phyloP scores from a whole-genome alignment of 2,888 invertebrate genomes.

The Meloe dianella region DNA sequence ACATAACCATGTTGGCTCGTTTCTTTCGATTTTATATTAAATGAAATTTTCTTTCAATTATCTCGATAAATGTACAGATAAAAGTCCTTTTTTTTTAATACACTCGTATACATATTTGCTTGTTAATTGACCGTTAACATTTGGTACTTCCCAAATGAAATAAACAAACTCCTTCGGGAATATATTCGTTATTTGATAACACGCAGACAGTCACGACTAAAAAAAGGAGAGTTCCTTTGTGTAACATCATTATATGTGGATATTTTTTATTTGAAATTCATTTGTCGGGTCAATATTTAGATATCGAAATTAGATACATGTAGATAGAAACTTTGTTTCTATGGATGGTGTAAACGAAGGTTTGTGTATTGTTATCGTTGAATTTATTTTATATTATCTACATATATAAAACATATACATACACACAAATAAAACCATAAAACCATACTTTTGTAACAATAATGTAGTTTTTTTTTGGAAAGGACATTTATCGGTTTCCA shows the following conservation, averaged over 20 bases:
- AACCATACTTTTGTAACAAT: no score
- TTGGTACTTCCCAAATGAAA: not conserved
- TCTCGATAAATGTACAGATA: not conserved
- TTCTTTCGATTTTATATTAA: not conserved
- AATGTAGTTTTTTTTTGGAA: not conserved
- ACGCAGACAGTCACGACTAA: not conserved
- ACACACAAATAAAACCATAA: no score
- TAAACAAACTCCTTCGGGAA: not conserved
- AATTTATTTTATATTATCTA: constrained; percentile 20
- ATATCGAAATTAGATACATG: constrained; percentile 38
- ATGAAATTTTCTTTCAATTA: not conserved
- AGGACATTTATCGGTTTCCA: constrained; percentile 30
- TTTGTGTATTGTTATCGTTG: constrained; percentile 33
- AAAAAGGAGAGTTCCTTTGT: not conserved
- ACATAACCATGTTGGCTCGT: no score
- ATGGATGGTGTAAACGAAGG: constrained; percentile 5
- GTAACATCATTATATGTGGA: constrained; percentile 10
- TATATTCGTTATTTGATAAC: not conserved
- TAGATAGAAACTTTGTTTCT: constrained; percentile 28
- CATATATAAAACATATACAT: not conserved
- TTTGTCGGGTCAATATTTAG: constrained; percentile 37
- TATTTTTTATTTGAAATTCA: constrained; percentile 30
- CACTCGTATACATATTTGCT: no score
- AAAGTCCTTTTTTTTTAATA: no score
- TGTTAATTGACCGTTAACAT: not conserved